Evolutionary conservation across 2,113 vertebrate genomes (phyloP).

Genomic region (Pantherophis guttatus): DNA sequence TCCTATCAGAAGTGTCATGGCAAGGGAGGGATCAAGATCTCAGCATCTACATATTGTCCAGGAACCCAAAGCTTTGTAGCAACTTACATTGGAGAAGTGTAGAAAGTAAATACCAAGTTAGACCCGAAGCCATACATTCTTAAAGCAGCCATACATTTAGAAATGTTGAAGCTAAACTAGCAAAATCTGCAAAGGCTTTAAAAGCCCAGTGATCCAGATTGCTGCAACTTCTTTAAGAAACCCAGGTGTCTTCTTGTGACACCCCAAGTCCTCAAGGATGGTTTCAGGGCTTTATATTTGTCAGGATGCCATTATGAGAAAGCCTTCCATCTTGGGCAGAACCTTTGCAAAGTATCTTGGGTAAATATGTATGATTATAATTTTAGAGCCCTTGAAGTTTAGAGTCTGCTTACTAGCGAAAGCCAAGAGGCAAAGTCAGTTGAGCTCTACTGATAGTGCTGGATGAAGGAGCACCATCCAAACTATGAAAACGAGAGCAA

Average conservation of each 20-base stretch:
- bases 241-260: background rate
- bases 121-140: no score
- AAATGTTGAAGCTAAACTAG: background rate
- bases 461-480: background rate
- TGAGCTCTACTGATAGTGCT: background rate
- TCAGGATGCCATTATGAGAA: background rate
- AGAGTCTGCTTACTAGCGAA: background rate
- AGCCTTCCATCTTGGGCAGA: background rate
- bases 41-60: background rate
- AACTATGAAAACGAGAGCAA: background rate
- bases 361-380: background rate
- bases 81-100: background rate
- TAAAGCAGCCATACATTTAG: background rate
- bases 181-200: background rate
- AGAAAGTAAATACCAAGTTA: background rate
- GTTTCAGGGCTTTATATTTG: background rate
- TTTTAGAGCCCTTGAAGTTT: background rate
- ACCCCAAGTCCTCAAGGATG: background rate
- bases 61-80: background rate
- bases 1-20: no score
- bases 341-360: background rate
- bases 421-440: background rate
- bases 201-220: background rate
- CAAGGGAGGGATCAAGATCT: background rate
- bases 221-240: background rate